Conservation (phyloP, 2,888 invertebrate genomes). For the Leptura quadrifasciata region DNA sequence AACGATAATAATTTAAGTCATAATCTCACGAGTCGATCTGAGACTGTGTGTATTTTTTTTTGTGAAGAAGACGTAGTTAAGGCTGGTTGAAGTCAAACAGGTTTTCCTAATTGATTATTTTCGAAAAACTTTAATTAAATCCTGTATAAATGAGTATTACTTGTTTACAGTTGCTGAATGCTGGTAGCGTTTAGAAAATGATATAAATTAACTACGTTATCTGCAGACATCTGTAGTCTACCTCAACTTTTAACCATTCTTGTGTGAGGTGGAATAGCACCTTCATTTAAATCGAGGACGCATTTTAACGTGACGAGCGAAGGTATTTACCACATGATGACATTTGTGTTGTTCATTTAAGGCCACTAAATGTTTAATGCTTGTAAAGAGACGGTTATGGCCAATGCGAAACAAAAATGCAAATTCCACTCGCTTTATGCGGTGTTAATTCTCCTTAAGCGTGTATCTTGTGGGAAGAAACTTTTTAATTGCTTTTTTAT, state of each 20-base stretch:
- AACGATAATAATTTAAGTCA: slow-evolving; percentile 54
- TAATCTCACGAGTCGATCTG: slow-evolving; percentile 48
- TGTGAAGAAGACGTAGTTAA: slow-evolving; percentile 39
- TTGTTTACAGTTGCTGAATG: slow-evolving; percentile 60
- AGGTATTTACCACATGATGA: slow-evolving; percentile 9
- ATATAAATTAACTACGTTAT: slow-evolving; percentile 56
- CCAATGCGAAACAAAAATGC: slow-evolving; percentile 39
- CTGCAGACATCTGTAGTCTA: slow-evolving; percentile 39
- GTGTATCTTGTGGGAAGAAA: slow-evolving; percentile 33
- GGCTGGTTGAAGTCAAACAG: slow-evolving; percentile 51
- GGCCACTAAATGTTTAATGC: slow-evolving; percentile 24
- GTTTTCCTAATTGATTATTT: slow-evolving; percentile 63
- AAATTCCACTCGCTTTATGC: slow-evolving; percentile 39
- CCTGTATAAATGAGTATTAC: slow-evolving; percentile 57
- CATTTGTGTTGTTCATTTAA: slow-evolving; percentile 15
- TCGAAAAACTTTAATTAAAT: slow-evolving; percentile 62
- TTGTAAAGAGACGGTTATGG: slow-evolving; percentile 22
- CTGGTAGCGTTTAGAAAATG: slow-evolving; percentile 60
- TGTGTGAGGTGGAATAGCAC: slow-evolving; percentile 18
- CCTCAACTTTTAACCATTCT: slow-evolving; percentile 13
- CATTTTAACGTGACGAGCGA: neutral
- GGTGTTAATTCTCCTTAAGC: slow-evolving; percentile 41
- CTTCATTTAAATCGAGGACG: slow-evolving; percentile 15
- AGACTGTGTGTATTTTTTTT: slow-evolving; percentile 4
- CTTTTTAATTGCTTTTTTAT: slow-evolving; percentile 43